Conservation (phyloP, 2,888 invertebrate species). For the Galerucella nymphaeae region DNA sequence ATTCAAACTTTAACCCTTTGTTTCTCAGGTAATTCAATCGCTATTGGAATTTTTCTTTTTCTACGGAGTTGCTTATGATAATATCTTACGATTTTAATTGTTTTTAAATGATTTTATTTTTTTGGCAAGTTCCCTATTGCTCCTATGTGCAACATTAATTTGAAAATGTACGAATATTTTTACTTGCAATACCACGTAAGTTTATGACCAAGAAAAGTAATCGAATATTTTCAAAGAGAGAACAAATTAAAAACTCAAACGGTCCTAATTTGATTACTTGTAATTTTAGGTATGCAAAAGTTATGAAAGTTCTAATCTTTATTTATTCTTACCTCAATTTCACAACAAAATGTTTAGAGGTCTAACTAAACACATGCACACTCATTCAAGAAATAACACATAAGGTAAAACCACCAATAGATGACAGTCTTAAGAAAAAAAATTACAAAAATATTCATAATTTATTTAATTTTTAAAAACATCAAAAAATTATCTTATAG, state of each 20-base stretch:
- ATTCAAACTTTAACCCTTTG: no score
- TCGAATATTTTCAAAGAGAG: conserved; percentile 3
- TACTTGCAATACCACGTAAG: conserved; percentile 6
- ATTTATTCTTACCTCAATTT: not conserved
- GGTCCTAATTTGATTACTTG: not conserved
- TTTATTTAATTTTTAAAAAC: no score
- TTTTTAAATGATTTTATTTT: no score
- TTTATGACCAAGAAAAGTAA: not conserved
- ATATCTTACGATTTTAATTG: no score
- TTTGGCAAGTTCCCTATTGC: no score
- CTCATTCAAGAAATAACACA: not conserved
- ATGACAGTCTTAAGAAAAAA: no score
- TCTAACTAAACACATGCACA: not conserved
- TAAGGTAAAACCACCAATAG: no score
- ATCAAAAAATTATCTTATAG: no score
- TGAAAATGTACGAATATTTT: conserved; percentile 1
- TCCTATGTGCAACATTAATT: conserved; percentile 3
- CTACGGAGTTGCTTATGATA: no score
- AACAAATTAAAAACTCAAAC: conserved; percentile 1
- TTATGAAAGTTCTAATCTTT: not conserved
- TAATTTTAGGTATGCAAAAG: conserved; percentile 1
- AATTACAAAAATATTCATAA: no score
- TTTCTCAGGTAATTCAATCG: no score
- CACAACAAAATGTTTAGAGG: conserved; percentile 2
- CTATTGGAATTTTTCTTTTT: no score